Evolutionary conservation across 2,797 vertebrate genomes (phyloP), one percentile per base, ranked within the genome.

Genomic region (Acomys russatus): DNA sequence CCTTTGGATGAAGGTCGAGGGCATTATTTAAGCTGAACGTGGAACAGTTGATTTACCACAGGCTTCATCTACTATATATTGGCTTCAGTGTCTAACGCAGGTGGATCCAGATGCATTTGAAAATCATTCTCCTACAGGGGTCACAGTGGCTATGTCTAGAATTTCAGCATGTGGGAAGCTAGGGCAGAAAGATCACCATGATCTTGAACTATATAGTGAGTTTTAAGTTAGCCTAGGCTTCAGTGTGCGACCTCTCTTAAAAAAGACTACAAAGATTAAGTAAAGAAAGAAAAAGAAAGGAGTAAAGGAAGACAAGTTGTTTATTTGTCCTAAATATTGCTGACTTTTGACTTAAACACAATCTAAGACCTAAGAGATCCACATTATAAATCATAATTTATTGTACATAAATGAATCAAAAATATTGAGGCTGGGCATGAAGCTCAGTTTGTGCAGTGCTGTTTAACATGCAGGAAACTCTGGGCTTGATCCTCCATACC

Each of bases 1-100:
- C 66, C 4, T 82, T 6, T 7, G 18, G 85, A 35, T 92, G 56
- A 97, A 94, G 77, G 63, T 95, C n/a, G 71, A 82, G 14, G 74
- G 6, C 79, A 54, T 93, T 86, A 94, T 84, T 94, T 91, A 86
- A 97, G 38, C 9, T 87, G 0, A 28, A 0, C 63, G 0, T 49
- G 35, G 22, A 77, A 35, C 20, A 71, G 25, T 22, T 92, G 9
- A 88, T 93, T 93, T 96, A 44, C 33, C 33, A 73, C 68, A 90
- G 14, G 1, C n/a, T 89, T 94, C 92, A n/a, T 63, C 64, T 90
- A 64, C 0, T 61, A 14, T 92, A 3, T 82, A 44, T 82, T n/a
- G n/a, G 78, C n/a, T 88, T 80, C 17, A 91, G 8, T 7, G 15
- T 84, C 9, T 15, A 74, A 1, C 1, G 15, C 88, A 35, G 35